These are phyloP conservation scores for Notarius lentiginosus DNA, from an alignment of 2,113 vertebrate species.

Conservation along the genomic window DNA sequence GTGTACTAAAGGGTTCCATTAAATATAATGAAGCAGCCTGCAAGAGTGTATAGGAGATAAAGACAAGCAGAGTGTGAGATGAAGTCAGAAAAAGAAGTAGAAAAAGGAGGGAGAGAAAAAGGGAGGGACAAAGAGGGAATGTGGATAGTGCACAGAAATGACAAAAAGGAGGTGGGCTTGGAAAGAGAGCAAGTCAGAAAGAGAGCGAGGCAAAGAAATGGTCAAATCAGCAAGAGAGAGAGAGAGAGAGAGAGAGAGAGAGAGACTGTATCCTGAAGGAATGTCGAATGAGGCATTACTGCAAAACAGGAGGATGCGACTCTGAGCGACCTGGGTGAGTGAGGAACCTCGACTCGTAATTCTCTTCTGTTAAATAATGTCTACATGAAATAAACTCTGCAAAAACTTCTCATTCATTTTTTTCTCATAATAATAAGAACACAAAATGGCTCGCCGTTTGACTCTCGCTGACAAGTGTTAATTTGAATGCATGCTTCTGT, in stretches of 20 bases:
- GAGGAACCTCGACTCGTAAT: not conserved
- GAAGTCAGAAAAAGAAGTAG: not conserved
- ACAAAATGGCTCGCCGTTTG: not conserved
- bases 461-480: not conserved
- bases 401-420: not conserved
- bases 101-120: not conserved
- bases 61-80: not conserved
- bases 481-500: not conserved
- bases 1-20: not conserved
- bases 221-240: not conserved
- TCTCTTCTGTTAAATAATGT: not conserved
- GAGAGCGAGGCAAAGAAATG: slow-evolving; percentile 11
- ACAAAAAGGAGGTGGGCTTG: not conserved
- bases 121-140: not conserved
- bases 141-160: not conserved
- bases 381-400: not conserved
- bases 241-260: not conserved
- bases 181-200: slow-evolving; percentile 24
- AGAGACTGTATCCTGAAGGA: not conserved
- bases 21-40: not conserved
- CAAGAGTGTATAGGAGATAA: not conserved
- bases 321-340: slow-evolving; percentile 32
- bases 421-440: not conserved
- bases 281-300: not conserved
- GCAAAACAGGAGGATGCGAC: not conserved